Evolutionary conservation across 2,888 invertebrate species (phyloP).

Genomic region (Melinopterus prodromus): DNA sequence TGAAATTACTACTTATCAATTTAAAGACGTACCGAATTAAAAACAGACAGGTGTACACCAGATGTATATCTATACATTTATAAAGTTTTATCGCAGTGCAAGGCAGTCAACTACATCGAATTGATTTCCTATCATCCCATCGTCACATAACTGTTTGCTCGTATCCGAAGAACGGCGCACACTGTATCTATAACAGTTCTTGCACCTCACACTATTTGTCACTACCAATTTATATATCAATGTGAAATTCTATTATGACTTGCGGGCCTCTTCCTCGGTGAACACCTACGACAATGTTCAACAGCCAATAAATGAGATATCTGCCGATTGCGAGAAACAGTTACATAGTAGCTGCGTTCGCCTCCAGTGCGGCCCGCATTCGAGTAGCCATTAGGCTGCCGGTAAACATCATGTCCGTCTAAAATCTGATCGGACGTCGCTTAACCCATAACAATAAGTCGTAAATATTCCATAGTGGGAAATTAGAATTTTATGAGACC

Average conservation of each 20-base stretch:
- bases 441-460: neutral
- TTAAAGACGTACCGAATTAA: too few species aligned
- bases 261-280: neutral
- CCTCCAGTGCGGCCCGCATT: neutral
- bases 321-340: neutral
- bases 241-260: neutral
- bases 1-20: too few species aligned
- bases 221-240: constrained; percentile 4
- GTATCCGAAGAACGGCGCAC: neutral
- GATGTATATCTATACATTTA: neutral
- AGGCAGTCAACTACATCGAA: neutral
- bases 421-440: constrained; percentile 4
- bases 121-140: neutral
- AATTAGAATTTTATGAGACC: neutral
- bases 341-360: neutral
- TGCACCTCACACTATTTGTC: neutral
- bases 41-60: too few species aligned
- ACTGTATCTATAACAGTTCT: neutral
- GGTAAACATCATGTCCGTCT: neutral
- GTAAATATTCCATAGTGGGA: constrained; percentile 4
- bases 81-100: neutral
- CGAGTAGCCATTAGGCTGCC: neutral
- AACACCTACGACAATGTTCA: neutral
- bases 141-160: neutral
- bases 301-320: constrained; percentile 4